Evolutionary conservation across 2,113 vertebrate species (phyloP), one percentile per base, ranked within the genome.

Genomic region (Onychostoma macrolepis): DNA sequence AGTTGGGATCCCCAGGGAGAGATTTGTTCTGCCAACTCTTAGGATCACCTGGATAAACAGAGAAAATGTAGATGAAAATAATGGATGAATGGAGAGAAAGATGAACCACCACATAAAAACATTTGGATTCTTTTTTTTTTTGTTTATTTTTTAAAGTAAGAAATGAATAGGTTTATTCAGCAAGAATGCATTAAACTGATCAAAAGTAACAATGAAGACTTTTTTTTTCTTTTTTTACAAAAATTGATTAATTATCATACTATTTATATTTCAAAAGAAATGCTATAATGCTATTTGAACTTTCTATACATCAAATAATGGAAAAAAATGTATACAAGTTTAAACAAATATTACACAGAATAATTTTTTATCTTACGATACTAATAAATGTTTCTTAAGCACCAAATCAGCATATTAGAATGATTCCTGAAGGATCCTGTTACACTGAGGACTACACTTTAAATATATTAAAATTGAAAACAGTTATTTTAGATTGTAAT

Each of bases 11-110:
- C 82, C 98, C 97, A 0, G 97, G 97, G 94, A 99, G 96, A 93
- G 97, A 97, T 95, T 99, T 99, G 95, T 99, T 99, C 94, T 99
- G 98, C 98, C 98, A 99, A 92, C 95, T 98, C 95, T 99, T 99
- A 86, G 98, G 98, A 91, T 99, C 98, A 96, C 97, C 98, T 99
- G 95, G 80, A 91, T 91, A 90, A 53, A 78, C 10, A 72, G 48
- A 83, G 19, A 83, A 36, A 69, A 56, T 56, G 11, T 2, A 33
- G 69, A 26, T 56, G 13, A 74, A 26, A 12, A 21, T 33, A 4
- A 94, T 87, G 92, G 93, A 95, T 6, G 17, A 33, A 50, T 28
- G 48, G 26, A 78, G n/a, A 45, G 12, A 26, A 76, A 43, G 17
- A 72, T 41, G 19, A 41, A 72, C 21, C 72, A 6, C 19, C 38